A percentile compares a stretch with the other conserved stretches of the same genome.
These are phyloP conservation scores for Drosophila neonasuta DNA, from an alignment of 2,888 invertebrate genomes.

Conservation along the genomic window DNA sequence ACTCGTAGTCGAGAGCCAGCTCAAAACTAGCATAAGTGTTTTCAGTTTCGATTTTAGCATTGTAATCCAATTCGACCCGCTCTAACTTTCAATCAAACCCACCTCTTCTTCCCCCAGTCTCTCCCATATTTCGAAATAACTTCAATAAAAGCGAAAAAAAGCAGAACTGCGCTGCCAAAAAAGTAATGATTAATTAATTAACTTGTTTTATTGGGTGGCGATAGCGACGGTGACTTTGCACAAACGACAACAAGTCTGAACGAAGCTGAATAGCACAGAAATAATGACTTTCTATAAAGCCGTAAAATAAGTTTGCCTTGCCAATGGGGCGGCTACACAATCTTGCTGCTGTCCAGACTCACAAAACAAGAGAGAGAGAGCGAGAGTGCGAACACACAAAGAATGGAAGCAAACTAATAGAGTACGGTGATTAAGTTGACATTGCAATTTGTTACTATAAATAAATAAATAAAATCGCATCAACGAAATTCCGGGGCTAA, in stretches of 20 bases:
- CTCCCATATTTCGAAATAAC: conserved; percentile 29
- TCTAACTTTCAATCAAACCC: conserved; percentile 19
- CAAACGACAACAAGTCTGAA: conserved; percentile 36
- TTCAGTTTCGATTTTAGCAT: conserved; percentile 67
- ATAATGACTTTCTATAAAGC: conserved; percentile 62
- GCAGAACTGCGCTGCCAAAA: conserved; percentile 57
- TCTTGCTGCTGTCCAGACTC: neutral
- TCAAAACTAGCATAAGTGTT: conserved; percentile 53
- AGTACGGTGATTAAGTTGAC: conserved; percentile 74
- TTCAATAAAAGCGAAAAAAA: conserved; percentile 54
- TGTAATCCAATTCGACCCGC: conserved; percentile 53
- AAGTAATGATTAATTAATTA: conserved; percentile 75
- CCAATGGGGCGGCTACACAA: conserved; percentile 15
- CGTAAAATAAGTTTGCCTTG: conserved; percentile 54
- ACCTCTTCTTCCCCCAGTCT: neutral
- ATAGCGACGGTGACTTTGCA: conserved; percentile 18
- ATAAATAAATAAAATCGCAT: conserved; percentile 76
- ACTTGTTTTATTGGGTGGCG: conserved; percentile 66
- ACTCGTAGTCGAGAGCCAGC: conserved; percentile 25
- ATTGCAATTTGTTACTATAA: conserved; percentile 75
- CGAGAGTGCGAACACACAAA: neutral
- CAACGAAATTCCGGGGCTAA: conserved; percentile 46
- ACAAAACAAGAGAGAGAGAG: neutral
- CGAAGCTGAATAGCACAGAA: conserved; percentile 31
- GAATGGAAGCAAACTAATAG: conserved; percentile 63